These are phyloP conservation scores for Rhipidura dahli DNA, from an alignment of 2,113 vertebrate genomes.

Conservation along the genomic window DNA sequence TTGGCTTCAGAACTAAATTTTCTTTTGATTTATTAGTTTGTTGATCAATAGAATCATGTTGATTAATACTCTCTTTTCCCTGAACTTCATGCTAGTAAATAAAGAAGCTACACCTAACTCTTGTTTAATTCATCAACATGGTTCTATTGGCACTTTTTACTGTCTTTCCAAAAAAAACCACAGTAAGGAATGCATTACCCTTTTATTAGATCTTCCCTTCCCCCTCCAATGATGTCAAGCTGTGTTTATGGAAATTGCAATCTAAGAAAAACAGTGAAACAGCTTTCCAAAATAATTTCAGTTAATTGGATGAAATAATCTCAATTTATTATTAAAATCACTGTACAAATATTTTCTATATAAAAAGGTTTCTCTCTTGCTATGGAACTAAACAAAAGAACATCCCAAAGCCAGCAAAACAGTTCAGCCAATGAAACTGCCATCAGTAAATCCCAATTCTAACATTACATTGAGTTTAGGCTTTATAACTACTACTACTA, in stretches of 20 bases:
- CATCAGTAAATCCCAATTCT: not conserved
- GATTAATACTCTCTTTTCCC: not conserved
- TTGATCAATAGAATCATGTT: not conserved
- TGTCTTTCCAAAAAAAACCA: not conserved
- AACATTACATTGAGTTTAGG: not conserved
- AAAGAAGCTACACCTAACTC: not conserved
- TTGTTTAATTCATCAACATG: not conserved
- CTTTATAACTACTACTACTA: not conserved
- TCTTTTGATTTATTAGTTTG: not conserved
- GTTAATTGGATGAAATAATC: not conserved
- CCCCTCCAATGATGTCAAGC: not conserved
- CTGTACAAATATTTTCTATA: not conserved
- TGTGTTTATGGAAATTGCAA: not conserved
- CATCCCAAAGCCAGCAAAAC: not conserved
- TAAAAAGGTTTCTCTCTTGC: not conserved
- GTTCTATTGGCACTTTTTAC: not conserved
- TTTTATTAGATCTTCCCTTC: not conserved
- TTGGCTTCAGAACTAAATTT: not conserved
- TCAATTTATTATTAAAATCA: not conserved
- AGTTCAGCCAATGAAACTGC: not conserved
- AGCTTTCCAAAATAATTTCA: not conserved
- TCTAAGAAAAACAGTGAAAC: not conserved
- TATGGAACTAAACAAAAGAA: not conserved
- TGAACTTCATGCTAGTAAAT: not conserved
- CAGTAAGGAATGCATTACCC: not conserved